Base-by-base conservation (phyloP, 2,113 vertebrate species). In the Protobothrops flavoviridis region DNA sequence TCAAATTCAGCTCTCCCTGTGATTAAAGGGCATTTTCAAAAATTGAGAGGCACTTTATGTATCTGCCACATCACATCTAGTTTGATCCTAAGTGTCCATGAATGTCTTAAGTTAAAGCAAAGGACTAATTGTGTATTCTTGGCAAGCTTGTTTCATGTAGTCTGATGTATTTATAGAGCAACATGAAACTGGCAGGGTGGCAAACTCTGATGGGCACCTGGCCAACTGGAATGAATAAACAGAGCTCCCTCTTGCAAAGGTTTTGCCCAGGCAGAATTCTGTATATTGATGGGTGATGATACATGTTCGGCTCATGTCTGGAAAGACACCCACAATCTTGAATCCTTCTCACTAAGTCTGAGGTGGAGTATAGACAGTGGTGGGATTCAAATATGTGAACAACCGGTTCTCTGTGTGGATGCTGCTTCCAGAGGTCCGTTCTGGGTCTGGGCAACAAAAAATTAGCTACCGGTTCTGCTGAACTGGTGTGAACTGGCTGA, bases 91-190 rank as follows among this genome's bases (percentile, higher is more conserved):
- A 85, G 39, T 43, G 85, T 85, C 90, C 74, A 5, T 85, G 29
- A 39, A 85, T 69, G 64, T 90, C 24, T 64, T 90, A 64, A 69
- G 89, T 90, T 74, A 90, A 69, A 74, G 89, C n/a, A 90, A 91
- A 91, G 29, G 64, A 39, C 50, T 53, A 91, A 85, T 57, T 56
- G 90, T 56, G 69, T 57, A 85, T 91, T 91, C 74, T 85, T 85
- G 74, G 90, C 74, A 91, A 57, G 53, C 39, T n/a, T 56, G 90
- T 45, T 56, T 26, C 53, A 45, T 89, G 56, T 45, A 61, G 43
- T 55, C 59, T 90, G 61, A 53, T 57, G 39, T 56, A 85, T 91
- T 85, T 91, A 85, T 85, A 91, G 61, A 53, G 29, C 61, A 91
- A 81, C 26, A 45, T 45, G 90, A 45, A 39, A 43, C 56, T 81